These are phyloP conservation scores for Eudasyphora cyanicolor DNA, from an alignment of 2,888 invertebrate species.

Conservation along the genomic window DNA sequence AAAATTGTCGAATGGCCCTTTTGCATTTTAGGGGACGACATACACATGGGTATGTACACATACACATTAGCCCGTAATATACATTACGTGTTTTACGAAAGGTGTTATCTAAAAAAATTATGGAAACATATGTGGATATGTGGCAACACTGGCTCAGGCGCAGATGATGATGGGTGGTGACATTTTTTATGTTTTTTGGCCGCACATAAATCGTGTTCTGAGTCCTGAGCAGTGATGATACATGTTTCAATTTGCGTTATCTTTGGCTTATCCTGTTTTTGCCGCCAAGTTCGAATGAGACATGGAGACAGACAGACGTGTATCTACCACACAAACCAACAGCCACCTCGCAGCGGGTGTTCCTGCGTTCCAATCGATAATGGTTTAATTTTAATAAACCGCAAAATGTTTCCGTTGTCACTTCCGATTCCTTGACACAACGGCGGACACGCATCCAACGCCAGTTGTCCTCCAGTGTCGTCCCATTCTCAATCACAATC, in stretches of 20 bases:
- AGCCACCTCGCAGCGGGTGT: constrained; percentile 57
- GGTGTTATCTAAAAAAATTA: too few species aligned
- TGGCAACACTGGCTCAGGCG: too few species aligned
- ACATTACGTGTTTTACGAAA: too few species aligned
- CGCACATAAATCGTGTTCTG: constrained; percentile 56
- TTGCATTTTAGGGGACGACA: too few species aligned
- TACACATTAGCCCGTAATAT: too few species aligned
- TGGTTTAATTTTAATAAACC: constrained; percentile 61
- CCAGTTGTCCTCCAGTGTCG: constrained; percentile 10
- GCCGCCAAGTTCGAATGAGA: constrained; percentile 29
- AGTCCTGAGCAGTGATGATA: constrained; percentile 34
- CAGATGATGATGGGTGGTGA: constrained; percentile 59
- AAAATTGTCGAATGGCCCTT: too few species aligned
- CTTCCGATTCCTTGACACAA: constrained; percentile 58
- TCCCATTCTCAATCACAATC: too few species aligned
- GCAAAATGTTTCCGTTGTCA: constrained; percentile 54
- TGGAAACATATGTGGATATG: too few species aligned
- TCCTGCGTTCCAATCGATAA: constrained; percentile 53
- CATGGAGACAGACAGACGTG: too few species aligned
- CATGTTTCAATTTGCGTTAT: constrained; percentile 58
- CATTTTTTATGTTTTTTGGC: constrained; percentile 36
- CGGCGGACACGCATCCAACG: neutral
- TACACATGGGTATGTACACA: too few species aligned
- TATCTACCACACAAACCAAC: too few species aligned
- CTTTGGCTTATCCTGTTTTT: constrained; percentile 21